These are phyloP conservation scores for Muntiacus reevesi DNA, from an alignment of 2,113 vertebrate genomes.

Conservation along the genomic window DNA sequence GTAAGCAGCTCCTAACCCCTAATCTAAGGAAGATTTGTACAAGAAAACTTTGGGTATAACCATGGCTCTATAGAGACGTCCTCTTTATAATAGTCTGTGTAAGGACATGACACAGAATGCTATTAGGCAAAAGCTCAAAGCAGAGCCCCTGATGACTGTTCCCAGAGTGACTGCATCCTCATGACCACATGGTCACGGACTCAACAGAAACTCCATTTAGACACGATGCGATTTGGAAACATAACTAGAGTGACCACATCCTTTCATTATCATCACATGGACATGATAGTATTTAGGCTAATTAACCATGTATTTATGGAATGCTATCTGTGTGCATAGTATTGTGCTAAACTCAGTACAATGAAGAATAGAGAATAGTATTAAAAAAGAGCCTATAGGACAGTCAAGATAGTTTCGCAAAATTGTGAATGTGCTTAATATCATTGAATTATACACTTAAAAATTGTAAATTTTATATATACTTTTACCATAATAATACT, in stretches of 20 bases:
- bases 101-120: conserved; percentile 23
- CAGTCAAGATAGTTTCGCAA: not conserved
- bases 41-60: not conserved
- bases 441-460: not conserved
- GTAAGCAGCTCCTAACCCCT: not conserved
- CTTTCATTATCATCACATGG: conserved; percentile 60
- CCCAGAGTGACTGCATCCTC: conserved; percentile 44
- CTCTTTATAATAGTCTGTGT: conserved; percentile 44
- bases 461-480: not conserved
- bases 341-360: not conserved
- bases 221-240: conserved; percentile 33
- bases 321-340: not conserved
- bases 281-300: not conserved
- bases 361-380: not conserved
- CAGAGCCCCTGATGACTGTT: conserved; percentile 42
- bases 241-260: conserved; percentile 53
- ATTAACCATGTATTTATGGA: not conserved
- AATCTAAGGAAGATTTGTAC: not conserved
- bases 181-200: conserved; percentile 42
- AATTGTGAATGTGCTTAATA: not conserved
- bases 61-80: conserved; percentile 24
- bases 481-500: not conserved
- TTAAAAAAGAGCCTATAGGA: not conserved
- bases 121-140: conserved; percentile 58
- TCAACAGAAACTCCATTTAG: conserved; percentile 67